These are phyloP conservation scores for Cyclargus thomasi DNA, from an alignment of 1,140 invertebrate genomes.

Conservation along the genomic window DNA sequence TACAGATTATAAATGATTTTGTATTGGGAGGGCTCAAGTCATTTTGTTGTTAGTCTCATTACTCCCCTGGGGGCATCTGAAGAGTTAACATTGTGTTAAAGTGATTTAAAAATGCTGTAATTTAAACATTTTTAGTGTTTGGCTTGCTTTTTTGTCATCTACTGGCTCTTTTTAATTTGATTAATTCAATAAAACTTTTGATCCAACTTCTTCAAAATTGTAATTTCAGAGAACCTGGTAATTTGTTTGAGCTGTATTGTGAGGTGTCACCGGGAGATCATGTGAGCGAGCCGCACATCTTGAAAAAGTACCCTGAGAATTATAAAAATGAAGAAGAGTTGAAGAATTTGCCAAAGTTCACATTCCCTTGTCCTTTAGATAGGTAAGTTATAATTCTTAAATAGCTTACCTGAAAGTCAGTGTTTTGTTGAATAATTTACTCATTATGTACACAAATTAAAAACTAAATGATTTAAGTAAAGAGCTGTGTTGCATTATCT, in stretches of 20 bases:
- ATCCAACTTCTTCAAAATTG: too few relatives aligned
- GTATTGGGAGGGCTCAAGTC: too few relatives aligned
- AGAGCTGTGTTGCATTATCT: too few relatives aligned
- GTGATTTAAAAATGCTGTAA: not conserved
- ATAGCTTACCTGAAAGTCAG: not conserved
- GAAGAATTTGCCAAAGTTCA: constrained; percentile 88
- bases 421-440: too few relatives aligned
- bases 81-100: not conserved
- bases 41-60: too few relatives aligned
- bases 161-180: not conserved
- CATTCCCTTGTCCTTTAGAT: constrained; percentile 88
- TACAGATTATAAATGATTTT: too few relatives aligned
- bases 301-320: constrained; percentile 84
- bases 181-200: constrained; percentile 17
- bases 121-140: not conserved
- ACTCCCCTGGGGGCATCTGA: too few relatives aligned
- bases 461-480: too few relatives aligned
- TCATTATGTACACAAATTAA: too few relatives aligned
- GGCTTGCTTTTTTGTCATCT: not conserved
- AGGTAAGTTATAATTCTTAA: constrained; percentile 76
- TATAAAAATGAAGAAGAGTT: constrained; percentile 86
- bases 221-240: constrained; percentile 84
- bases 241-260: constrained; percentile 89
- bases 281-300: constrained; percentile 80
- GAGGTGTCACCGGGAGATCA: constrained; percentile 83